These are phyloP conservation scores for Eutrigla gurnardus DNA, from an alignment of 2,797 vertebrate species.

Conservation along the genomic window DNA sequence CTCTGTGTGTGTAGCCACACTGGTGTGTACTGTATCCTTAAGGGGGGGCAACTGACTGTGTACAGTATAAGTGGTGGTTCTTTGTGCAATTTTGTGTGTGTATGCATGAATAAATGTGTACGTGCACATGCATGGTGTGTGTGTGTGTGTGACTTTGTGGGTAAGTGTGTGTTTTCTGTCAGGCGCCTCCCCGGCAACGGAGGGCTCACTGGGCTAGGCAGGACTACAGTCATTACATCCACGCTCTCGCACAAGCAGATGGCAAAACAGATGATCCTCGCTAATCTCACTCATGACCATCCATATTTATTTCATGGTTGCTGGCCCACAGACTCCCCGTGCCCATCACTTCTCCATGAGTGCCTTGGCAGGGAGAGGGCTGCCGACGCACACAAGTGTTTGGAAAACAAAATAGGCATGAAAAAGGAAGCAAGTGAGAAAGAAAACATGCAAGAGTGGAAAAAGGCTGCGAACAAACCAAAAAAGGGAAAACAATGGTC, in stretches of 20 bases:
- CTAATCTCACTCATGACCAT: slow-evolving; percentile 87
- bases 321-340: slow-evolving; percentile 82
- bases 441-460: slow-evolving; percentile 44
- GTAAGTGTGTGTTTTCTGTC: slow-evolving; percentile 62
- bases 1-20: slow-evolving; percentile 24
- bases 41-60: slow-evolving; percentile 38
- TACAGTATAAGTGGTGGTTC: slow-evolving; percentile 39
- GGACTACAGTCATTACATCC: slow-evolving; percentile 82
- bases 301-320: slow-evolving; percentile 89
- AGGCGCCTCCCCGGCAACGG: slow-evolving; percentile 64
- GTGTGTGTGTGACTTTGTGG: slow-evolving; percentile 48
- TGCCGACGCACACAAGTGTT: slow-evolving; percentile 79
- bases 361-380: slow-evolving; percentile 75
- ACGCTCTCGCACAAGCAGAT: slow-evolving; percentile 84
- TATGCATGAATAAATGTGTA: slow-evolving; percentile 37
- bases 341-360: slow-evolving; percentile 82
- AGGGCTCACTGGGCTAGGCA: slow-evolving; percentile 78
- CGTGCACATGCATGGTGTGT: slow-evolving; percentile 31
- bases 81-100: slow-evolving; percentile 40
- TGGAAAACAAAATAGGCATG: slow-evolving; percentile 78
- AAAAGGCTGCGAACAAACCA: slow-evolving; percentile 64
- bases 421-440: slow-evolving; percentile 74
- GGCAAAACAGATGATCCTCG: slow-evolving; percentile 88
- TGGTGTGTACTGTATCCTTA: slow-evolving; percentile 48
- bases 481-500: slow-evolving; percentile 66